Conservation (phyloP, 2,113 vertebrate genomes). For the Gasterosteus nipponicus region DNA sequence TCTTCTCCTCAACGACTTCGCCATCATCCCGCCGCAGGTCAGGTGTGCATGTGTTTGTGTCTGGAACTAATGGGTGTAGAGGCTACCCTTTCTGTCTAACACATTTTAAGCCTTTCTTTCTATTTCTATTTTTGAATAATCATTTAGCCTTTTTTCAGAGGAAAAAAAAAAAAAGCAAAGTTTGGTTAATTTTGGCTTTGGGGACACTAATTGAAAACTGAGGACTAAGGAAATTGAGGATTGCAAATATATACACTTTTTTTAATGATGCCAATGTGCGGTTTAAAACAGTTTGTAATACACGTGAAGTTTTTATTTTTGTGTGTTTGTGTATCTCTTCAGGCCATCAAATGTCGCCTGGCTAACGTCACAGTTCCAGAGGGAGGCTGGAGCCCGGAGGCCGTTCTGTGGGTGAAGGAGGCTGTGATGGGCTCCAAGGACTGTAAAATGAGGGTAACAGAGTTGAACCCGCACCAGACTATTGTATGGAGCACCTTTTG, state of each 20-base stretch:
- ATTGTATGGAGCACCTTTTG: neutral
- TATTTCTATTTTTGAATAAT: neutral
- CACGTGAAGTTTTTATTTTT: neutral
- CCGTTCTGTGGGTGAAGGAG: slow-evolving; percentile 87
- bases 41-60: neutral
- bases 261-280: neutral
- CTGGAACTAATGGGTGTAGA: neutral
- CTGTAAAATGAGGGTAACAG: slow-evolving; percentile 90
- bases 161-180: no score
- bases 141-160: neutral
- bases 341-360: slow-evolving; percentile 90
- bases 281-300: neutral
- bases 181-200: neutral
- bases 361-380: slow-evolving; percentile 84
- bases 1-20: slow-evolving; percentile 83
- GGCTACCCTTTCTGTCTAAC: neutral
- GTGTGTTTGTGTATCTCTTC: neutral
- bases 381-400: slow-evolving; percentile 88
- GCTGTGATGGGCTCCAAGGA: slow-evolving; percentile 80
- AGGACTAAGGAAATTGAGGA: neutral
- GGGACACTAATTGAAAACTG: neutral
- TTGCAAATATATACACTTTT: no score
- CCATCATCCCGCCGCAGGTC: slow-evolving; percentile 91
- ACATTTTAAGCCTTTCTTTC: neutral
- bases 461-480: neutral